Percentiles rank a stretch among this genome's conserved stretches.
Evolutionary conservation across 2,113 vertebrate genomes (phyloP).

Genomic region (Origma solitaria): DNA sequence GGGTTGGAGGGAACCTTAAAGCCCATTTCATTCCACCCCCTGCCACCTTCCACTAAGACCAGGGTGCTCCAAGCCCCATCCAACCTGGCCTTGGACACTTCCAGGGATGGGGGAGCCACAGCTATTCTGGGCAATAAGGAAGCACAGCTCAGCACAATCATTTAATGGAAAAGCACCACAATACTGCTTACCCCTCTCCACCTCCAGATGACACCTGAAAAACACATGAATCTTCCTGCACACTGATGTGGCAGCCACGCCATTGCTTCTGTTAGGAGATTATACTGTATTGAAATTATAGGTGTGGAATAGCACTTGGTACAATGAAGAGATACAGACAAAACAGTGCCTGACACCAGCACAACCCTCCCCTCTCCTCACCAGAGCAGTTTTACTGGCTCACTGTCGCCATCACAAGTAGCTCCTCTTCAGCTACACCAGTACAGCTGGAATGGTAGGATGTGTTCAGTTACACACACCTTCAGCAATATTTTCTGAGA

Average conservation of each 20-base stretch:
- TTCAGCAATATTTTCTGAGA: background rate
- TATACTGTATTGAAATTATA: background rate
- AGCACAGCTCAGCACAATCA: background rate
- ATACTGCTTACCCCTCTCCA: background rate
- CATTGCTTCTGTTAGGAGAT: background rate
- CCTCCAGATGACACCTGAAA: background rate
- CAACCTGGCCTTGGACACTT: background rate
- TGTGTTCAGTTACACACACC: background rate
- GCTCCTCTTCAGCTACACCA: background rate
- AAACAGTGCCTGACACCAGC: background rate
- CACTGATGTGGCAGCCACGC: too few relatives aligned
- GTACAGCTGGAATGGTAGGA: background rate
- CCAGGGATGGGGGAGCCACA: background rate
- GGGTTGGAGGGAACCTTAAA: background rate
- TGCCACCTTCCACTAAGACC: background rate
- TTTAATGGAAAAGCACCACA: background rate
- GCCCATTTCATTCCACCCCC: background rate
- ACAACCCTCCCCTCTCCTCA: background rate
- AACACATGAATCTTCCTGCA: background rate
- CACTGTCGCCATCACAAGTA: background rate
- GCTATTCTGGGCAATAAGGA: background rate
- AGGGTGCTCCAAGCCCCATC: background rate
- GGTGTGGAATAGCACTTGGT: background rate
- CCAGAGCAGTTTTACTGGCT: background rate
- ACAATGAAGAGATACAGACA: background rate